Evolutionary conservation across 2,113 vertebrate genomes (phyloP).

Genomic region (Ellobius talpinus): DNA sequence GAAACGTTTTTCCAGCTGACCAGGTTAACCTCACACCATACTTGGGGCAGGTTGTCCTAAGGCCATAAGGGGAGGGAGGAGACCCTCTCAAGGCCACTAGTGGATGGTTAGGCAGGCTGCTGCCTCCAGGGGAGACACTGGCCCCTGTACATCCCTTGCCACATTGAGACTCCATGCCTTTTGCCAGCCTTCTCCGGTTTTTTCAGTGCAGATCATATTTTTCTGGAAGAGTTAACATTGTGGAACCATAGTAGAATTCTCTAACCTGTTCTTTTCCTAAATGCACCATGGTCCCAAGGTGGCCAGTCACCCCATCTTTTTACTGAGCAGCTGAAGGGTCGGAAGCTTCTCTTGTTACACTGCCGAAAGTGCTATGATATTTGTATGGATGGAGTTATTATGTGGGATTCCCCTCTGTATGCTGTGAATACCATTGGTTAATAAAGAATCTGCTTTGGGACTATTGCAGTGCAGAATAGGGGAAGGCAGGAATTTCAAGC

Average conservation of each 20-base stretch:
- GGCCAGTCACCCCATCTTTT: not conserved
- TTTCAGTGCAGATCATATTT: not conserved
- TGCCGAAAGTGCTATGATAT: not conserved
- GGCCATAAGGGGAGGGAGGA: not conserved
- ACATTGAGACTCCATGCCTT: not conserved
- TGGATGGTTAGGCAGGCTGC: not conserved
- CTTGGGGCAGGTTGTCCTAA: not conserved
- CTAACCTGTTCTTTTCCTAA: not conserved
- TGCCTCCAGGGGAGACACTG: not conserved
- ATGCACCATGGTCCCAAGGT: not conserved
- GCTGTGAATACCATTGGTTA: no score
- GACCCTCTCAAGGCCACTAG: not conserved
- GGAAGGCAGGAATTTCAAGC: no score
- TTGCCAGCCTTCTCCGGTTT: not conserved
- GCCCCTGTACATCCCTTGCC: not conserved
- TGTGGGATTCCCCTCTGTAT: no score
- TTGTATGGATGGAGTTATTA: not conserved
- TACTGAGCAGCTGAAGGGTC: not conserved
- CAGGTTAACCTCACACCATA: not conserved
- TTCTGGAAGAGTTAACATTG: not conserved
- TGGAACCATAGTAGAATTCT: not conserved
- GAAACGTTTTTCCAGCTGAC: not conserved
- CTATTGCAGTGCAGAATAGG: no score
- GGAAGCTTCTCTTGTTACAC: not conserved
- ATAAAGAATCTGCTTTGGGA: no score